Evolutionary conservation across 92 coral and sea anemone species (phyloP).

Genomic region (Nematostella vectensis): DNA sequence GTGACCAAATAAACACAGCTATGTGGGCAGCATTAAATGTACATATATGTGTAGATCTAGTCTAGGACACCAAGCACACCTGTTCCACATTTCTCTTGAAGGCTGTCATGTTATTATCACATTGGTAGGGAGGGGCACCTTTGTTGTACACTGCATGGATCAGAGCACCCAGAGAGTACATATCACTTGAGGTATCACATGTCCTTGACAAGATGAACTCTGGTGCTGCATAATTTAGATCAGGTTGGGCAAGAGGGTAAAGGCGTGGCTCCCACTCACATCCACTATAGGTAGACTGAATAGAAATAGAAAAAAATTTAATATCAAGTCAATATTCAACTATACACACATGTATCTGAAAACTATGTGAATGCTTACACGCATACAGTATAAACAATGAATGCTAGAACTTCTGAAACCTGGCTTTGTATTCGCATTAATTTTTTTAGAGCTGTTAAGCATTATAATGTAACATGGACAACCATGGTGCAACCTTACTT

Average conservation of each 20-base stretch:
- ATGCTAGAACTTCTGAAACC: too few relatives aligned
- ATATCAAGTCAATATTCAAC: background rate
- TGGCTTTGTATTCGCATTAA: too few relatives aligned
- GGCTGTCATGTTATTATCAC: slow-evolving; percentile 75
- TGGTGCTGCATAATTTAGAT: slow-evolving; percentile 87
- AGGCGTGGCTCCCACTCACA: slow-evolving; percentile 93
- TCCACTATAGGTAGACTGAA: slow-evolving; percentile 74
- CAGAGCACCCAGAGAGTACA: slow-evolving; percentile 86
- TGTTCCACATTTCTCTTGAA: slow-evolving; percentile 87
- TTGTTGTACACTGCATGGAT: slow-evolving; percentile 81
- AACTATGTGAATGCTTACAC: too few relatives aligned
- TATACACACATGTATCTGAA: background rate
- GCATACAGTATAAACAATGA: too few relatives aligned
- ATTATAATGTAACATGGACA: too few relatives aligned
- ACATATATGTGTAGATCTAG: too few relatives aligned
- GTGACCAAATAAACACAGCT: too few relatives aligned
- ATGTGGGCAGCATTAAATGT: too few relatives aligned
- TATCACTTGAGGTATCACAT: slow-evolving; percentile 82
- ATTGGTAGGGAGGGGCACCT: slow-evolving; percentile 76
- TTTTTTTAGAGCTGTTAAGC: too few relatives aligned
- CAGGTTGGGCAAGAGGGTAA: slow-evolving; percentile 82
- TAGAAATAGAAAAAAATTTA: background rate
- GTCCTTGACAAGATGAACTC: slow-evolving; percentile 87
- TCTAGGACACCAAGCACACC: too few relatives aligned
- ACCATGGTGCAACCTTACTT: too few relatives aligned